Percentiles rank a stretch among this genome's conserved stretches.
Conservation (phyloP, 1,140 invertebrate species). For the Nomia melanderi region DNA sequence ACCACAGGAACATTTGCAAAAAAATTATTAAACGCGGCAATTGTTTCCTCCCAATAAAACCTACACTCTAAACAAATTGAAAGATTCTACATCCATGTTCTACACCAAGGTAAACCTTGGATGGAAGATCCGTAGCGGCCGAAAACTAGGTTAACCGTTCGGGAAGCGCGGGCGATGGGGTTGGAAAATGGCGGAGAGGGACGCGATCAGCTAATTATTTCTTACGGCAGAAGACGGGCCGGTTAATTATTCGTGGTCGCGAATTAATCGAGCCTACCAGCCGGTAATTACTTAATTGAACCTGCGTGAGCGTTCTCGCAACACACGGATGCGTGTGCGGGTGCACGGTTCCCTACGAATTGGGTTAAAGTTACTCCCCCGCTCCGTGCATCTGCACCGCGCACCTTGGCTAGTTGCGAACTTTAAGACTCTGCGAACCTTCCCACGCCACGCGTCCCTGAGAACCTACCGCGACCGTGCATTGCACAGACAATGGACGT, state of each 20-base stretch:
- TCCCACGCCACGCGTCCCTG: constrained; percentile 76
- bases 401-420: constrained; percentile 68
- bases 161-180: neutral
- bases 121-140: no score
- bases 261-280: constrained; percentile 66
- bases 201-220: constrained; percentile 45
- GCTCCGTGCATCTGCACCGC: constrained; percentile 22
- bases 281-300: constrained; percentile 72
- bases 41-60: no score
- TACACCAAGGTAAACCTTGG: no score
- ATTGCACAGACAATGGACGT: constrained; percentile 78
- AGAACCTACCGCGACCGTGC: constrained; percentile 72
- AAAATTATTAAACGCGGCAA: no score
- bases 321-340: neutral
- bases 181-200: neutral
- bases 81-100: no score
- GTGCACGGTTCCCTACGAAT: constrained; percentile 62
- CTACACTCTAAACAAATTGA: no score
- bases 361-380: constrained; percentile 67
- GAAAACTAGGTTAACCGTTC: constrained; percentile 6
- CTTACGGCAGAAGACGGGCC: constrained; percentile 31
- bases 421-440: constrained; percentile 79
- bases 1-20: no score
- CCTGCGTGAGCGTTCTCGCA: constrained; percentile 16
- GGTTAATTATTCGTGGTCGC: constrained; percentile 67